phyloP scores from a whole-genome alignment of 2,113 vertebrate species.

The Myrmecophaga tridactyla region DNA sequence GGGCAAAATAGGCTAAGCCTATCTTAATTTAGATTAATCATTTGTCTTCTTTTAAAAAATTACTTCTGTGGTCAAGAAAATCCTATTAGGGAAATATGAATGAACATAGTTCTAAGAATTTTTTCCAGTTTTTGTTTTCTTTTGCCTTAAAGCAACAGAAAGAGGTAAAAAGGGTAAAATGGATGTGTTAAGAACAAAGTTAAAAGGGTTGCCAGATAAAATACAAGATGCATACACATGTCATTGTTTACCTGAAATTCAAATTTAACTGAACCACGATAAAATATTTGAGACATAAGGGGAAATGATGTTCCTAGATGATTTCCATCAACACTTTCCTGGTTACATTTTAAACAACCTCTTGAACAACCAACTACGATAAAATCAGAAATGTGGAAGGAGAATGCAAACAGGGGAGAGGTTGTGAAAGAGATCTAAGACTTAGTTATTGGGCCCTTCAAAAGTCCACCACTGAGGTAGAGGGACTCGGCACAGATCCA shows the following conservation, averaged over 20 bases:
- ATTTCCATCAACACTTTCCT: background rate
- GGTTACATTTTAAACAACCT: slow-evolving; percentile 18
- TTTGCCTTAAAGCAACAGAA: slow-evolving; percentile 13
- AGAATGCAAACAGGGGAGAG: background rate
- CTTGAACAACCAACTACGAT: background rate
- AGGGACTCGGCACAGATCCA: background rate
- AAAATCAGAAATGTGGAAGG: background rate
- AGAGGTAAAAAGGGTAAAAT: background rate
- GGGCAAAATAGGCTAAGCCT: background rate
- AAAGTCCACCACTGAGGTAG: background rate
- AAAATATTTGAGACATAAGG: background rate
- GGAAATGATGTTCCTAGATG: background rate
- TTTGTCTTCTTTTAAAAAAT: slow-evolving; percentile 4
- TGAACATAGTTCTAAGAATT: background rate
- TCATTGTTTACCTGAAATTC: background rate
- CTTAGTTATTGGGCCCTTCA: background rate
- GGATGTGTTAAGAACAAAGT: background rate
- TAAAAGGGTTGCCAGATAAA: background rate
- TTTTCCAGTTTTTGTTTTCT: background rate
- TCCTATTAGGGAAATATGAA: background rate
- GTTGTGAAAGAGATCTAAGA: background rate
- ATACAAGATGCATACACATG: background rate
- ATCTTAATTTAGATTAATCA: slow-evolving; percentile 46
- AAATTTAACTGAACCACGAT: background rate
- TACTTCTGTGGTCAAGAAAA: slow-evolving; percentile 1